These are phyloP conservation scores for Neopipo cinnamomea DNA, from an alignment of 2,113 vertebrate species.

Conservation along the genomic window DNA sequence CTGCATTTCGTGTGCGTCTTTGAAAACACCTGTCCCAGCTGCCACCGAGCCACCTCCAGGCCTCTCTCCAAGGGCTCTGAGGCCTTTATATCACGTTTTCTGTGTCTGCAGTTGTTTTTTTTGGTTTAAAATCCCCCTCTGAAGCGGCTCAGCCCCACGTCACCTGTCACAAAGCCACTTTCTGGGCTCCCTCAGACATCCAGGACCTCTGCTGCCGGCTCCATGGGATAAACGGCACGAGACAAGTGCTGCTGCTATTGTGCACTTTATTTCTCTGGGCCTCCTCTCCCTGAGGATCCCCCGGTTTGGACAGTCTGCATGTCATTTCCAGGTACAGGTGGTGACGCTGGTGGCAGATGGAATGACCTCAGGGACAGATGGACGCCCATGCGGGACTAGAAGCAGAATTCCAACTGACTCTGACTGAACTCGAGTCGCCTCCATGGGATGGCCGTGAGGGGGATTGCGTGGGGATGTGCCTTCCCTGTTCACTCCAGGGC, in stretches of 20 bases:
- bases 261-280: conserved; percentile 26
- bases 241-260: conserved; percentile 14
- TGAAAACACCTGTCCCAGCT: neutral
- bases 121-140: rapidly evolving
- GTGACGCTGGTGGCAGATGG: neutral
- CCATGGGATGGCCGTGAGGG: neutral
- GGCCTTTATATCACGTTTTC: rapidly evolving
- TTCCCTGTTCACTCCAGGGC: neutral
- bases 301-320: neutral
- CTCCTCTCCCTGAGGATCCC: neutral
- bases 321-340: neutral
- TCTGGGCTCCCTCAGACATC: rapidly evolving
- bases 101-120: rapidly evolving
- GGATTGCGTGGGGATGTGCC: rapidly evolving
- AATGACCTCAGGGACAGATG: neutral
- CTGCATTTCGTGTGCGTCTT: rapidly evolving
- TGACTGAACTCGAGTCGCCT: rapidly evolving
- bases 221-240: neutral
- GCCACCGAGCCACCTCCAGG: rapidly evolving
- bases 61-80: neutral
- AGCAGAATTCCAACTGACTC: neutral
- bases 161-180: neutral
- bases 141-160: rapidly evolving
- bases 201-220: rapidly evolving
- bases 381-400: neutral